Percentiles rank a stretch among this genome's conserved stretches.
Conservation (phyloP, 2,113 vertebrate species). For the Hemiscyllium ocellatum region DNA sequence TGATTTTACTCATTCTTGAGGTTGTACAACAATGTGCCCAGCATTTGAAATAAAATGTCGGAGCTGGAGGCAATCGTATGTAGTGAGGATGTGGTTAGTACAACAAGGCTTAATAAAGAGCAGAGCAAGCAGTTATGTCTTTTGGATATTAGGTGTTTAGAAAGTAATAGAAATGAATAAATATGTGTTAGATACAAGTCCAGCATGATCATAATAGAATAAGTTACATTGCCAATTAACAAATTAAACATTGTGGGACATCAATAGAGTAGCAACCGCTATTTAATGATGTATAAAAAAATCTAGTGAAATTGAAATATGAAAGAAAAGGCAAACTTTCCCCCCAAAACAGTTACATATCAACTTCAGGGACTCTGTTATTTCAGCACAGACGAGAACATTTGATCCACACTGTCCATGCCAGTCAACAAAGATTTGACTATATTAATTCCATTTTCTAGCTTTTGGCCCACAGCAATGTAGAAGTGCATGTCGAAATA, state of each 20-base stretch:
- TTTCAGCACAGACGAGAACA: no score
- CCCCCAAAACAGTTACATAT: no score
- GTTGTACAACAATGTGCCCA: background rate
- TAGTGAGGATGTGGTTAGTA: background rate
- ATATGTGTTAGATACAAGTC: background rate
- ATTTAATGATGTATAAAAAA: background rate
- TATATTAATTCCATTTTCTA: no score
- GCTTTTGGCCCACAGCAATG: no score
- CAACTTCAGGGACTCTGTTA: no score
- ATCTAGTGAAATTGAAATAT: background rate
- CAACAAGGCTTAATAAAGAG: background rate
- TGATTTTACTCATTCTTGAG: background rate
- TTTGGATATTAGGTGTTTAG: background rate
- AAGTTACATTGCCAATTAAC: background rate
- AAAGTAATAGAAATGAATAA: background rate
- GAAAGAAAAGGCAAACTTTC: background rate
- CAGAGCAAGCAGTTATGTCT: background rate
- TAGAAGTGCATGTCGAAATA: no score
- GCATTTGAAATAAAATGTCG: background rate
- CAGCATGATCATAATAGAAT: background rate
- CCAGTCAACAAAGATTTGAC: no score
- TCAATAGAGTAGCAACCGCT: background rate
- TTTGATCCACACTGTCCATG: no score
- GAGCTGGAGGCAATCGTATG: background rate
- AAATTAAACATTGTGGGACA: background rate